Evolutionary conservation across 2,888 invertebrate genomes (phyloP).

Genomic region (Neoaliturus tenellus): DNA sequence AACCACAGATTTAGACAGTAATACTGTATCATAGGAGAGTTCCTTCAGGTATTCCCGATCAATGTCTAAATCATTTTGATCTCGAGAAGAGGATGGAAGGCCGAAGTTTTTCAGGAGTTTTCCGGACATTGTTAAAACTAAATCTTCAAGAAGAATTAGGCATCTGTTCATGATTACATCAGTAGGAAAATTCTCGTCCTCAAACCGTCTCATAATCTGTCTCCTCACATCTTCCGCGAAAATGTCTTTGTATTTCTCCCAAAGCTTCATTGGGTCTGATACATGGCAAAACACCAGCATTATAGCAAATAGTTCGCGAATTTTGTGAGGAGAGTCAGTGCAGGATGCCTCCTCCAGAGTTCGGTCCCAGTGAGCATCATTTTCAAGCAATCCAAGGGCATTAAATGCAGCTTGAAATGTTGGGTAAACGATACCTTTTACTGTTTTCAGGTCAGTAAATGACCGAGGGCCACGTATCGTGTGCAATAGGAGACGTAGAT

Average conservation of each 20-base stretch:
- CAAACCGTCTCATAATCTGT: too few species aligned
- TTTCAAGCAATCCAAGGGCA: conserved; percentile 63
- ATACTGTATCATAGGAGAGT: too few species aligned
- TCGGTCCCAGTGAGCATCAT: conserved; percentile 62
- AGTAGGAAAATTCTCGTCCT: too few species aligned
- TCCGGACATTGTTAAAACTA: too few species aligned
- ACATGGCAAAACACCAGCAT: conserved; percentile 15
- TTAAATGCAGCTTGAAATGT: conserved; percentile 65
- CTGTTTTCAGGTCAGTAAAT: conserved; percentile 68
- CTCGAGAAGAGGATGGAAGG: too few species aligned
- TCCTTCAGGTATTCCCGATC: too few species aligned
- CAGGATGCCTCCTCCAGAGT: conserved; percentile 63
- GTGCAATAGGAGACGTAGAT: conserved; percentile 65
- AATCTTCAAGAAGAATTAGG: too few species aligned
- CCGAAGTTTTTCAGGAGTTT: too few species aligned
- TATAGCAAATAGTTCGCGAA: conserved; percentile 57
- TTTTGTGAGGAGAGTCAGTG: conserved; percentile 59
- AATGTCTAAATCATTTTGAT: too few species aligned
- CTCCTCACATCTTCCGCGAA: too few species aligned
- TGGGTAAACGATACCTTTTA: conserved; percentile 65
- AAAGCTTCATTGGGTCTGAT: not conserved
- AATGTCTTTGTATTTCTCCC: conserved; percentile 6
- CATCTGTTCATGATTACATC: too few species aligned
- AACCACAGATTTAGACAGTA: too few species aligned
- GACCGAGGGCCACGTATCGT: conserved; percentile 66